Evolutionary conservation across 23 tunicate genomes (phyloP), one percentile per base, ranked within the genome.

Genomic region (Styela clava): DNA sequence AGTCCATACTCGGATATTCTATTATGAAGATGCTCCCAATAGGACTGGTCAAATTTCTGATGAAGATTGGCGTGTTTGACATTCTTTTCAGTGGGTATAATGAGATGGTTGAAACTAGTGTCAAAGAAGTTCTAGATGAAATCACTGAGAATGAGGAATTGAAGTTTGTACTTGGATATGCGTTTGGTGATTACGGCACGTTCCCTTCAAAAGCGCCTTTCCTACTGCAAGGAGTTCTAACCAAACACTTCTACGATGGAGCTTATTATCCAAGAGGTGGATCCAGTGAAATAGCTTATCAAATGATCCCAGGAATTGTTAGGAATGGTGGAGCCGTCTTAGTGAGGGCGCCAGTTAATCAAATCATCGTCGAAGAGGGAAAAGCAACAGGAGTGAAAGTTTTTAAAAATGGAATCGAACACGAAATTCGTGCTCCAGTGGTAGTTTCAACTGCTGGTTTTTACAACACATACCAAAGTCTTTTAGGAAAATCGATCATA

Each of bases 101-200:
- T 22, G 64, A 68, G 62, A 26, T 89, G 25, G 74, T 84, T 27
- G 33, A 79, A 64, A 79, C 34, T 16, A 32, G 82, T 16, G 37
- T 91, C 36, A 79, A 83, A 51, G 69, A 79, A 7, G 62, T 87
- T 2, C 35, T 91, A 69, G 90, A 91, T 62, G 35, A 35, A 24
- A 65, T 86, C 34, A 93, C 98, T 1, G 69, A 76, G 21, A 87
- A 93, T 68, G 33, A 84, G 30, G 85, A 84, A 35, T 74, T 93
- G 26, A 87, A 88, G 69, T 61, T 84, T 44, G 73, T 93, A 12
- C 63, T 93, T 34, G 69, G 74, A 0, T 93, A 93, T 61, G 73
- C 83, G 25, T 93, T 87, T 84, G 98, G 98, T 52, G 98, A 93
- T 80, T 93, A 87, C 70, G 98, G 98, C 21, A 82, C 85, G 18